Evolutionary conservation across 2,888 invertebrate genomes (phyloP), one percentile per base, ranked within the genome.

Genomic region (Meghimatium bilineatum): DNA sequence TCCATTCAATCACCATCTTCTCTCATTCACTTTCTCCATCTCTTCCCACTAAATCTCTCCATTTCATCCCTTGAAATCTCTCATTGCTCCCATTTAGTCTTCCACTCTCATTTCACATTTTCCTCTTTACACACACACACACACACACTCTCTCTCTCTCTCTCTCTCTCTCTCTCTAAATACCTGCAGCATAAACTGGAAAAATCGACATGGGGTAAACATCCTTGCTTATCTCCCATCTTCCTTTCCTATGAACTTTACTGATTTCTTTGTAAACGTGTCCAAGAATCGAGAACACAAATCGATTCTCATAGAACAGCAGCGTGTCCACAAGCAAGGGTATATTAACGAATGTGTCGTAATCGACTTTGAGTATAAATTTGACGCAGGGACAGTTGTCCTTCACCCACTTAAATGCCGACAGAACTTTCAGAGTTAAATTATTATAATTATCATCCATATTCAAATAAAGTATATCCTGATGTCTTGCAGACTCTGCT

Each of bases 281-380:
- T 10, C 81, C 81, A n/a, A 81, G 8, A 38, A 81, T 63, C 26
- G 72, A 72, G 29, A 74, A 44, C 29, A 75, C 44, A 14, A 63
- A 32, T 3, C 49, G 38, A 23, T 38, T 44, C 63, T 72, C 74
- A 20, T 38, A n/a, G 20, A 29, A 72, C 29, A 63, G 17, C n/a
- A 81, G 17, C 0, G 74, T 60, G 74, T 72, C 74, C 26, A 74
- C 44, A n/a, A 81, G 44, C 29, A 81, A 44, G 12, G 72, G 74
- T 12, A 81, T 75, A 32, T 81, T 81, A 23, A 81, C 81, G 44
- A 74, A 81, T 10, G 81, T 75, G 20, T 81, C 81, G 32, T 60
- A 60, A 63, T 81, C 81, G 1, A 81, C 81, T 44, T 81, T 81
- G 12, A 74, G 26, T 26, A 81, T 49, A 49, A 74, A 72, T 44